Percentiles rank a stretch among this genome's conserved stretches.
Conservation (phyloP, 2,113 vertebrate species). For the Tupaia tana region DNA sequence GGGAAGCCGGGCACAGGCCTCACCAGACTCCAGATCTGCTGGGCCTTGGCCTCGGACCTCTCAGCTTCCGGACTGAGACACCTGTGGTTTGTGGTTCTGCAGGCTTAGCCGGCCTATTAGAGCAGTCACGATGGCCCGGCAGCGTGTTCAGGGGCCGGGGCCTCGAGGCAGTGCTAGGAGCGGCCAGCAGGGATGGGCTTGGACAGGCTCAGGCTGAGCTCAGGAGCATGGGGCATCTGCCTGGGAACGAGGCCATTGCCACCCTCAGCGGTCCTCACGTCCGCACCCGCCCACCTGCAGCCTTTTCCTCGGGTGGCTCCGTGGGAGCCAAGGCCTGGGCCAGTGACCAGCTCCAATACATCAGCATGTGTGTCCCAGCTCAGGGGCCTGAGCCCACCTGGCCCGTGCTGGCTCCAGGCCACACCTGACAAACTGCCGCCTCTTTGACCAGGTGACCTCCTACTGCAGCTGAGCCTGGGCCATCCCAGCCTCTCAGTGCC, state of each 20-base stretch:
- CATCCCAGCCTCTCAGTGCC: neutral
- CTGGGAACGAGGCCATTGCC: rapidly evolving
- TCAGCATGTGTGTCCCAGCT: neutral
- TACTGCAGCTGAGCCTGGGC: neutral
- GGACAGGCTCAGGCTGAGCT: no score
- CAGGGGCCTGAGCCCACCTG: neutral
- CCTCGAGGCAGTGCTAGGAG: no score
- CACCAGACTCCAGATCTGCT: neutral
- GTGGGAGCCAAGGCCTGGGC: neutral
- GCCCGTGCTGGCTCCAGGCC: neutral
- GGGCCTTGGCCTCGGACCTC: neutral
- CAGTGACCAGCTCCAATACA: neutral
- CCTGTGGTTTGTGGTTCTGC: neutral
- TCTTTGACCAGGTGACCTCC: no score
- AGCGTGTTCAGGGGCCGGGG: neutral
- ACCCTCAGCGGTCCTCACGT: neutral
- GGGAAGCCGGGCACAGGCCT: neutral
- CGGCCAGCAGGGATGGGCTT: neutral
- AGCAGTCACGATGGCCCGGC: neutral
- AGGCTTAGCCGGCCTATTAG: neutral
- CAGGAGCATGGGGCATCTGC: neutral
- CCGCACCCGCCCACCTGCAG: no score
- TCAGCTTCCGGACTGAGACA: neutral
- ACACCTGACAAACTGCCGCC: neutral
- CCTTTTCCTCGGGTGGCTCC: neutral